Evolutionary conservation across 2,113 vertebrate genomes (phyloP), one percentile per base, ranked within the genome.

Genomic region (Anhinga rufa): DNA sequence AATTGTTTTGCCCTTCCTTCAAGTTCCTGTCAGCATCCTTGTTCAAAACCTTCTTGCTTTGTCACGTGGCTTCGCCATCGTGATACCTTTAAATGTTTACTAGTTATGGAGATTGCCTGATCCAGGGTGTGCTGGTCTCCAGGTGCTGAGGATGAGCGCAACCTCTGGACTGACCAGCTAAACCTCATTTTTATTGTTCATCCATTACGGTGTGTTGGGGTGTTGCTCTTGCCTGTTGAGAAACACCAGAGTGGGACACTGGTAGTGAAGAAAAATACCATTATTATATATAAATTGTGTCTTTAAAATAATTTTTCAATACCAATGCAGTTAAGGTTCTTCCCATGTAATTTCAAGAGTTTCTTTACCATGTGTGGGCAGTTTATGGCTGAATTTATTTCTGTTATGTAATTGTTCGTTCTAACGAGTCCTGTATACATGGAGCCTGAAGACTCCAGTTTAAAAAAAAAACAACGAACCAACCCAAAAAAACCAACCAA

Each of bases 41-140:
- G 19, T 32, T 51, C 10, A 26, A 29, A 38, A 46, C 40, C 48
- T 28, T 9, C 8, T 25, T 49, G 62, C 64, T 81, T 34, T 52
- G 65, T 12, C 6, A 7, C 7, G 0, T 2, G 48, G 32, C 84
- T 76, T 16, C 46, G 60, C 58, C 21, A 5, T 4, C 0, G 0
- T 4, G 48, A 9, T 22, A 42, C 58, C 58, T 79, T 7, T 8
- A 6, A 5, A 6, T 8, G 24, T 32, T 83, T 51, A 1, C 3
- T 49, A 13, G 68, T 44, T 29, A 2, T 9, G 48, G 69, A 10
- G 57, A 5, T 38, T 10, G 52, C 40, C 60, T 46, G 17, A 8
- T 3, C 4, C 9, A 6, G 32, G 36, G 6, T 13, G 52, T 32
- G 71, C 32, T 60, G 32, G 11, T 71, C 26, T 58, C 25, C 48